Conservation (phyloP, 2,888 invertebrate genomes). For the Homarus gammarus region DNA sequence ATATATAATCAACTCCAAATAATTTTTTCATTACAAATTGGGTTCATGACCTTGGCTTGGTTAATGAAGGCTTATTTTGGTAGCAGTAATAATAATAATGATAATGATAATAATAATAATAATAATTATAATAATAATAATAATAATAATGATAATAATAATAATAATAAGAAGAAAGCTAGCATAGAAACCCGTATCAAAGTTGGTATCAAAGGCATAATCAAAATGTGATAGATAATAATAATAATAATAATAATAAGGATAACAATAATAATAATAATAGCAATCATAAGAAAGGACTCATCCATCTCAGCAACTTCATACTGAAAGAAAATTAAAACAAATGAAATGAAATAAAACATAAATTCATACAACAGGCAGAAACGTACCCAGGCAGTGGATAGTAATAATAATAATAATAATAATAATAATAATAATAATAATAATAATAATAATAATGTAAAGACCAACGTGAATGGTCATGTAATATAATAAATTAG, state of each 20-base stretch:
- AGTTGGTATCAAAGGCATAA: constrained; percentile 41
- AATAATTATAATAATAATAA: background rate
- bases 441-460: constrained; percentile 17
- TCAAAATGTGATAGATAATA: constrained; percentile 11
- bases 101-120: background rate
- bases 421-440: constrained; percentile 21
- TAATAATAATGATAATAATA: background rate
- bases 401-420: constrained; percentile 9
- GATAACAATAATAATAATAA: background rate
- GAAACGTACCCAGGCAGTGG: background rate
- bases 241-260: constrained; percentile 36
- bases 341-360: background rate
- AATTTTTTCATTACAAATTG: constrained; percentile 2
- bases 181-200: constrained; percentile 17
- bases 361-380: constrained; percentile 1
- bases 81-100: background rate
- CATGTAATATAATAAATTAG: background rate
- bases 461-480: background rate
- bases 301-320: background rate
- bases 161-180: constrained; percentile 11
- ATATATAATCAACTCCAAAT: constrained; percentile 59
- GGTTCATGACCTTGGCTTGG: constrained; percentile 18
- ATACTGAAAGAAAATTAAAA: background rate
- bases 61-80: background rate
- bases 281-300: background rate